Percentiles rank a stretch among this genome's conserved stretches.
phyloP scores from a whole-genome alignment of 2,113 vertebrate species.

The Malurus alboscapulatus region DNA sequence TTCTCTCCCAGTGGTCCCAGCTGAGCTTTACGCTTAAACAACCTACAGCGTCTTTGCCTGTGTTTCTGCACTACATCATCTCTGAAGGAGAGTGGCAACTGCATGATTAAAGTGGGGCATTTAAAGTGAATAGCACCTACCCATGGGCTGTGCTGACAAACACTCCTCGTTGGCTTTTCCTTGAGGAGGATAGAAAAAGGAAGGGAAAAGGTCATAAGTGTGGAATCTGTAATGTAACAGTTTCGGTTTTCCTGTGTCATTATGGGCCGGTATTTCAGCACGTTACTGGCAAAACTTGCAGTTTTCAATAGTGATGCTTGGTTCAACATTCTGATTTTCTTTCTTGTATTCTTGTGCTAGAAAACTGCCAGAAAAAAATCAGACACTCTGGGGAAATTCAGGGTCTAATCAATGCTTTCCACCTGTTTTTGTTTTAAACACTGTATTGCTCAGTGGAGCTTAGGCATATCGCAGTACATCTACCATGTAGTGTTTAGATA shows the following conservation, averaged over 20 bases:
- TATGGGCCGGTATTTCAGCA: neutral
- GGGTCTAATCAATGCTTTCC: constrained; percentile 58
- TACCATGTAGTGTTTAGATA: constrained; percentile 59
- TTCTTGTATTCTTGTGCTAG: constrained; percentile 48
- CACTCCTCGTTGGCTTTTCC: neutral
- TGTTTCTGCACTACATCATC: constrained; percentile 76
- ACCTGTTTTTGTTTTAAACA: constrained; percentile 74
- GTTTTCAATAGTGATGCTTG: constrained; percentile 64
- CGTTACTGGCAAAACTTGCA: neutral
- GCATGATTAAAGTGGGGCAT: constrained; percentile 78
- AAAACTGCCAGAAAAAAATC: constrained; percentile 48
- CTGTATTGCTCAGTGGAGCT: constrained; percentile 54
- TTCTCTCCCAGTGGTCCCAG: constrained; percentile 49
- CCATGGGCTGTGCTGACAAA: constrained; percentile 55
- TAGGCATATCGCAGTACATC: constrained; percentile 45
- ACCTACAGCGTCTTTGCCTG: constrained; percentile 42
- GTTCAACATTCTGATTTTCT: constrained; percentile 54
- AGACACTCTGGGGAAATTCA: constrained; percentile 46
- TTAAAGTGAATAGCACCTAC: constrained; percentile 63
- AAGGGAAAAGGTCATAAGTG: constrained; percentile 5
- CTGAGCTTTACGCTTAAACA: constrained; percentile 71
- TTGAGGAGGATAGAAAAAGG: neutral
- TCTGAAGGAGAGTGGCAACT: constrained; percentile 62
- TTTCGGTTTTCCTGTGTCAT: constrained; percentile 41
- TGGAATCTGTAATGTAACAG: neutral